Evolutionary conservation across 2,888 invertebrate genomes (phyloP), one percentile per base, ranked within the genome.

Genomic region (Agrenia bidenticulata): DNA sequence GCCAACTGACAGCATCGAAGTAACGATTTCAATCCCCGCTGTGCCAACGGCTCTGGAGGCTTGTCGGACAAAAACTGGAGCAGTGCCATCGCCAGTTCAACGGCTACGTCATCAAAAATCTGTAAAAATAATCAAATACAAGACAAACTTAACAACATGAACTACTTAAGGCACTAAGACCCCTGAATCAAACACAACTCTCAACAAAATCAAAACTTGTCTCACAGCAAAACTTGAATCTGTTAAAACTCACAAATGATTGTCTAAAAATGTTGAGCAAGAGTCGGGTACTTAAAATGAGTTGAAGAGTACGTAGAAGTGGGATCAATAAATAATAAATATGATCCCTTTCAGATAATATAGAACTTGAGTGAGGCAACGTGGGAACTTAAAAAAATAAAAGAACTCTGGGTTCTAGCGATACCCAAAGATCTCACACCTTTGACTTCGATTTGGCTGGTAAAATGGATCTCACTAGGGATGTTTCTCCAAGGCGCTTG

Each of bases 21-120:
- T 74, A 94, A 83, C 0, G 93, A 89, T 77, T 88, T 88, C 82
- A 91, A 84, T 70, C 89, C 87, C 71, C 92, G 86, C 83, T 84
- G 90, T 77, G 90, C 56, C 4, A 74, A 49, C 7, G 71, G 64
- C 54, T 94, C 94, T 37, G 81, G 81, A 27, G 92, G 90, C 63
- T 85, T 85, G 26, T 76, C 75, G 78, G 88, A 89, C 83, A 94
- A 88, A 82, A 88, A 92, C 83, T 94, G 94, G 73, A 94, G 85
- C 77, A 93, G 83, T 59, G 94, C 94, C 90, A 94, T 92, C 53
- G 91, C 87, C 79, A 94, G 82, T 82, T 94, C 94, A 64, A 93
- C 91, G 66, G 93, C 92, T 62, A 94, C 89, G 81, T 94, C 94
- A 81, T 94, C 94, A 81, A 94, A 94, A 64, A 94, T 92, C 94